Conservation (phyloP, 2,797 vertebrate species). For the Heterohyrax brucei region DNA sequence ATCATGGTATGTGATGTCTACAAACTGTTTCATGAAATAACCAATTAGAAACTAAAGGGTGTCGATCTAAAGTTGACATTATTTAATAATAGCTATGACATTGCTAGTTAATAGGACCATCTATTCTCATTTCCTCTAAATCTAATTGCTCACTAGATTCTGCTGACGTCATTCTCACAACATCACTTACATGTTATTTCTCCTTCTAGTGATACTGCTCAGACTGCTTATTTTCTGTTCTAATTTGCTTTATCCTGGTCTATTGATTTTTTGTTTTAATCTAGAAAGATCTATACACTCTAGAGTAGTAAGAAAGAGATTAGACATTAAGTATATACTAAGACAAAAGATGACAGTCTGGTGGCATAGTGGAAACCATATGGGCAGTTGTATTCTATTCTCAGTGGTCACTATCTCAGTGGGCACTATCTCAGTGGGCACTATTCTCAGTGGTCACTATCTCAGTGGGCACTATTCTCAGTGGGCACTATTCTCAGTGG, state of each 20-base stretch:
- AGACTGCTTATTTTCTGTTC: not conserved
- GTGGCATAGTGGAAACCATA: too few species aligned
- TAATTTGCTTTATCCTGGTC: not conserved
- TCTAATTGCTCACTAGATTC: not conserved
- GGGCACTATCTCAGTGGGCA: too few species aligned
- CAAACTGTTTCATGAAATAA: conserved; percentile 14
- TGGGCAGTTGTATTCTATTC: too few species aligned
- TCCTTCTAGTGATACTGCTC: not conserved
- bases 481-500: too few species aligned
- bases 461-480: too few species aligned
- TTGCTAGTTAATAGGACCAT: not conserved
- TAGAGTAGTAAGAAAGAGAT: not conserved
- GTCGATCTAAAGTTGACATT: not conserved
- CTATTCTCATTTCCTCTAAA: not conserved
- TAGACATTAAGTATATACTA: not conserved
- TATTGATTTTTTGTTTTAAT: not conserved
- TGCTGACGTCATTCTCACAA: not conserved
- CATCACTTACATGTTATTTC: not conserved
- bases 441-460: too few species aligned
- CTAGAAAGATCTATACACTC: not conserved
- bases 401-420: too few species aligned
- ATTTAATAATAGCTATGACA: not conserved
- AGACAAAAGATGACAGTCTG: not conserved
- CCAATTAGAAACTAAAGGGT: not conserved
- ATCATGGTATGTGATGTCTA: not conserved